Evolutionary conservation across 37 sponge, comb jelly and placozoan species (phyloP), one percentile per base, ranked within the genome.

Genomic region (Beroe forskalii): DNA sequence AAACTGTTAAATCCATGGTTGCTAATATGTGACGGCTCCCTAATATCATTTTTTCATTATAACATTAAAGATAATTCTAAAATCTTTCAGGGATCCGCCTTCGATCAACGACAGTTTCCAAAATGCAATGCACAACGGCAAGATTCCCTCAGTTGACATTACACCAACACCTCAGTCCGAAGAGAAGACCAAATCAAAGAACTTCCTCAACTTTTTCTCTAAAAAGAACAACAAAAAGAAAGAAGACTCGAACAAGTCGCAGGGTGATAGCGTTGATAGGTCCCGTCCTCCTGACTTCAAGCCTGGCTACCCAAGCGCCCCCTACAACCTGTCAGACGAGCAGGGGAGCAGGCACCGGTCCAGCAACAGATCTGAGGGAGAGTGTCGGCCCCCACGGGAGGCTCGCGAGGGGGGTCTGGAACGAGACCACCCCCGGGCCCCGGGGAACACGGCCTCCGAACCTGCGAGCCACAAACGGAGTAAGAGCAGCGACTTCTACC

Each of bases 401-500:
- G 24, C 44, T 19, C 37, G 40, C 27, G 86, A 38, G 35, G 38
- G 25, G 20, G 55, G 44, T 1, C 0, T 25, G 24, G 55, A 80
- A 9, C 0, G 55, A 27, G 55, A 44, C 6, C 86, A 80, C 12
- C 44, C 86, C 42, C 44, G 44, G 22, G 44, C 86, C 19, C 44
- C 44, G 2, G 86, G 44, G 1, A 44, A 38, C 86, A 42, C 1
- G 27, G 0, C 8, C 6, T 25, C 40, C 6, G 40, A 42, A 9
- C 9, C 37, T 36, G 86, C 19, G n/a, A 38, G 35, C 22, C 86
- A 80, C 55, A 44, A 80, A 43, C 44, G 86, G 24, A 80, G 86
- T 48, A 80, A 44, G 55, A 80, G 86, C 48, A 80, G 86, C 55
- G 86, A 80, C 31, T 80, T 80, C 86, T 80, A 6, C 55, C 23